Evolutionary conservation across 2,888 invertebrate genomes (phyloP).

Genomic region (Yponomeuta cagnagella): DNA sequence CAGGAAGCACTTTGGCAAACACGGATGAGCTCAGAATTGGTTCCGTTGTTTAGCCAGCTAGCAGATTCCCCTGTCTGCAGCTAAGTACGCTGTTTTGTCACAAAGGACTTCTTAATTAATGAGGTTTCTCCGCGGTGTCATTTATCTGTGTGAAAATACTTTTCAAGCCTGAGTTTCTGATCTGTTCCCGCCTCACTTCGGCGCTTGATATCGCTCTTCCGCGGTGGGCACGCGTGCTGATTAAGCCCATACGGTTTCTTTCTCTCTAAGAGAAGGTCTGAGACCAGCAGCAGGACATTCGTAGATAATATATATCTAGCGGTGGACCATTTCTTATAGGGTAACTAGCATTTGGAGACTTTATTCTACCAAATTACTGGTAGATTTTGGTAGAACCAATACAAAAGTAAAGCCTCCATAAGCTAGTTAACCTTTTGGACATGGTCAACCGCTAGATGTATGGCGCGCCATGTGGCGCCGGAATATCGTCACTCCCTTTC

Average conservation of each 20-base stretch:
- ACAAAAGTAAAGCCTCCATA: no score
- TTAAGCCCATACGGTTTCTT: neutral
- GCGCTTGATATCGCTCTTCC: no score
- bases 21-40: constrained; percentile 65
- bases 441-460: no score
- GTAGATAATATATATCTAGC: neutral
- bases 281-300: neutral
- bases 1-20: constrained; percentile 65
- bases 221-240: neutral
- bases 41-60: constrained; percentile 63
- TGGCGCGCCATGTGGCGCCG: no score
- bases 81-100: neutral
- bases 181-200: no score
- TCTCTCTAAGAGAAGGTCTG: neutral
- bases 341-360: neutral
- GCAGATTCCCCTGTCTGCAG: constrained; percentile 37
- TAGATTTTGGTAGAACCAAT: no score
- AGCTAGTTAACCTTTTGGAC: no score
- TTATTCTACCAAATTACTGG: no score
- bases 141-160: neutral
- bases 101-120: neutral
- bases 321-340: neutral
- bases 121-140: neutral
- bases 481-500: no score
- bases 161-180: neutral